Evolutionary conservation across 1,140 invertebrate genomes (phyloP), one percentile per base, ranked within the genome.

Genomic region (Drosophila gunungcola): DNA sequence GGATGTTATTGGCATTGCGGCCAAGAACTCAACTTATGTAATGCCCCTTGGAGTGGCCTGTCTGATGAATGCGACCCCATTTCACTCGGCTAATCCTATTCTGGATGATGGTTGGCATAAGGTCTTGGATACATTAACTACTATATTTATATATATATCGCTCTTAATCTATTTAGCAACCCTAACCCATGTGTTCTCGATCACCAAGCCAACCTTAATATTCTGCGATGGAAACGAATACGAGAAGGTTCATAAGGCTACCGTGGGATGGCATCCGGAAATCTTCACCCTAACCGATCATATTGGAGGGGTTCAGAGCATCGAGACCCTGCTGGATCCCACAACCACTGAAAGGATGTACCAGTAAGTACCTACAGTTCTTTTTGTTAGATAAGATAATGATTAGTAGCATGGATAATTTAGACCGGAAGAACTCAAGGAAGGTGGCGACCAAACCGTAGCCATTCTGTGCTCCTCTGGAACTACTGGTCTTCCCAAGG

Each of bases 401-500:
- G 3, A 0, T 27, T 21, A 12, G 54, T 3, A n/a, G n/a, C 3
- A 11, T 9, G 11, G 9, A 5, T 10, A 4, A 51, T 2, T 4
- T 43, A 91, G 90, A n/a, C 84, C 91, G 3, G 78, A 85, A 25
- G 29, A 52, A 0, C 38, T 91, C 3, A 77, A 62, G 34, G 52
- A 43, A 3, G 90, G 88, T 0, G 76, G 75, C 0, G 83, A 90
- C 13, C 83, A 91, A 63, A 90, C 86, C 4, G 77, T 89, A 16
- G 75, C 90, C 3, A 92, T 94, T 42, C 61, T 94, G 0, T 93
- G 85, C 51, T 94, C 96, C 0, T 96, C 95, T 60, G 96, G 96
- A 11, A 97, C 96, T 3, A 97, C 96, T 43, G 96, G 96, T 54
- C 81, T 95, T 34, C 96, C 97, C 2, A 97, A 97, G 93, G 96